Base-by-base conservation (phyloP, 2,113 vertebrate species). In the Ceyx cyanopectus region DNA sequence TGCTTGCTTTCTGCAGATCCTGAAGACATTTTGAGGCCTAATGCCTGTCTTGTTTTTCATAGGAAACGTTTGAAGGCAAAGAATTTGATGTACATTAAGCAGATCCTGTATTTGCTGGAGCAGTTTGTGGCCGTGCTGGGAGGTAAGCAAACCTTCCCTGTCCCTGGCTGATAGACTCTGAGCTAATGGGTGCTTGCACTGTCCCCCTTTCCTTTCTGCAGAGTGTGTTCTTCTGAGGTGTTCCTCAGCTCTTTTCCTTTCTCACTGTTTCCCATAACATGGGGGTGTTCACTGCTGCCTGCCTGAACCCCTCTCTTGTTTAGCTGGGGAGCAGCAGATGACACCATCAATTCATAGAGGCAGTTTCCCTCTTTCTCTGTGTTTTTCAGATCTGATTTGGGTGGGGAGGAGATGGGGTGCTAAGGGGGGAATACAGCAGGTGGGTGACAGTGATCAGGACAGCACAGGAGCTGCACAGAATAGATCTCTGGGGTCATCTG, bases 81-180 rank as follows among this genome's bases (percentile, higher is more conserved):
- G 96, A 99, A 99, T 92, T 95, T 99, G 95, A 99, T 99, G 99
- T 99, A 99, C 91, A 98, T 99, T 83, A 99, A 99, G 80, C 99
- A 99, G 98, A 99, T 99, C 79, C 95, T 99, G 72, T 99, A 98
- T 95, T 96, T 99, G 78, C 90, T 99, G 95, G 98, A 99, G 96
- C 98, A 93, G 51, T 98, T 99, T 54, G 98, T 99, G 85, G 92
- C 96, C 5, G 85, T 97, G 76, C 96, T 99, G 58, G 99, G 99
- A 97, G 99, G 99, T 99, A 92, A 98, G 97, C 20, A 86, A 73
- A n/a, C 17, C 22, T 46, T 1, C 5, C 48, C 3, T 24, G 0
- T 48, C 32, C 43, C 43, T 5, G 4, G n/a, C 7, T 53, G 40
- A 29, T 2, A 46, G 26, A 12, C 61, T 60, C 46, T 81, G 41